phyloP scores from a whole-genome alignment of 2,113 vertebrate genomes.

The Marcusenius ussheri region DNA sequence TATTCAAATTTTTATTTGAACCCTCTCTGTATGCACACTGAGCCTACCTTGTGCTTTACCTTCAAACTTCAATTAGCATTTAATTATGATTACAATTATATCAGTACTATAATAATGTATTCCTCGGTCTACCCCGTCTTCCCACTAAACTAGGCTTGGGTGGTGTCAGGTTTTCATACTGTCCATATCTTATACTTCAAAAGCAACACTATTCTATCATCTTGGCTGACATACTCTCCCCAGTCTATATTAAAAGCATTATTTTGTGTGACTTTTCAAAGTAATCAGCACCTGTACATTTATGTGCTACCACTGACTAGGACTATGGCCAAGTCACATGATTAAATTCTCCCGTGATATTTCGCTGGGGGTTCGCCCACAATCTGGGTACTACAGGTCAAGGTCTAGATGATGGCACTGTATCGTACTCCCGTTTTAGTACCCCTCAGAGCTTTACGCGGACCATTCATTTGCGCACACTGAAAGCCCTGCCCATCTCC shows the following conservation, averaged over 20 bases:
- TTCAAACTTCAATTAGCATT: not conserved
- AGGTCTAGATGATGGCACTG: not conserved
- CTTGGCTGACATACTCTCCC: not conserved
- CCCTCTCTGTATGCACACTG: not conserved
- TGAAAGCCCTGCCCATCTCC: not conserved
- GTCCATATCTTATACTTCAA: not conserved
- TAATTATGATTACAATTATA: too few relatives aligned
- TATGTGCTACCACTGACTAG: not conserved
- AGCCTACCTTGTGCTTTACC: not conserved
- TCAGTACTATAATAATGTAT: not conserved
- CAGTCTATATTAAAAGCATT: not conserved
- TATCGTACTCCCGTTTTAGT: not conserved
- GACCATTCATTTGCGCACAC: not conserved
- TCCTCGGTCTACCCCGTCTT: not conserved
- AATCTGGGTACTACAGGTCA: not conserved
- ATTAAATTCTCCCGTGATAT: not conserved
- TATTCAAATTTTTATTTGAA: not conserved
- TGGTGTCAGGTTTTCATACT: not conserved
- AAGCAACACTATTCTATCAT: not conserved
- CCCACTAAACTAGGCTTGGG: not conserved
- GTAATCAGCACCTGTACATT: not conserved
- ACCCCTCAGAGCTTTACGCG: not conserved
- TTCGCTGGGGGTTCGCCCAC: not conserved
- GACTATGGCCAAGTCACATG: not conserved
- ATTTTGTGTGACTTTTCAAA: not conserved